These are phyloP conservation scores for Lochmaea capreae DNA, from an alignment of 2,888 invertebrate genomes.

Conservation along the genomic window DNA sequence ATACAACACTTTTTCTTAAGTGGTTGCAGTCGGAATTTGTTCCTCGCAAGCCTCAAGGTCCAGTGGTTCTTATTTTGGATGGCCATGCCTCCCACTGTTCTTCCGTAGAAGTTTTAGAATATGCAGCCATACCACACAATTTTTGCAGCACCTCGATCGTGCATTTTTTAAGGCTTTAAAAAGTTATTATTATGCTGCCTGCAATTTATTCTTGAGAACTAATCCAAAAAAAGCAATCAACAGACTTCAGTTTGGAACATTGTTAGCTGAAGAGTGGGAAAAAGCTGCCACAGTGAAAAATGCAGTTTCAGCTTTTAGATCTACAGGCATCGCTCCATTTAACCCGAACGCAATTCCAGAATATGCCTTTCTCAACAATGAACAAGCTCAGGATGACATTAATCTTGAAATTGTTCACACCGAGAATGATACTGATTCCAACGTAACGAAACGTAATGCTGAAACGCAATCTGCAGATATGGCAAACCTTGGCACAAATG, in stretches of 20 bases:
- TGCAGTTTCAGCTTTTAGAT: constrained; percentile 42
- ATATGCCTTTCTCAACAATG: constrained; percentile 7
- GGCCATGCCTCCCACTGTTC: constrained; percentile 54
- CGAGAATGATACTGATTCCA: too few species aligned
- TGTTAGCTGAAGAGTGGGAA: constrained; percentile 30
- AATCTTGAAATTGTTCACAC: too few species aligned
- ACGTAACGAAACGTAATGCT: too few species aligned
- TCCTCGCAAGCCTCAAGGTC: constrained; percentile 53
- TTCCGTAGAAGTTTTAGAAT: constrained; percentile 36
- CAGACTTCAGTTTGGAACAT: constrained; percentile 31
- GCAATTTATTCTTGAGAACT: constrained; percentile 23
- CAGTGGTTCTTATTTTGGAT: constrained; percentile 54
- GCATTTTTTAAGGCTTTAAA: constrained; percentile 53
- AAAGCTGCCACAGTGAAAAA: too few species aligned
- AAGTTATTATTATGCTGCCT: constrained; percentile 42
- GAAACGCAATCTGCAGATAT: too few species aligned
- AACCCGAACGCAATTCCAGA: constrained; percentile 49
- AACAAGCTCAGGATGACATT: constrained; percentile 1
- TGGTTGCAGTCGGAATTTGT: constrained; percentile 47
- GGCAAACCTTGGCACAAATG: too few species aligned
- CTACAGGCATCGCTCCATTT: constrained; percentile 47
- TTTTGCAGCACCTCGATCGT: constrained; percentile 53
- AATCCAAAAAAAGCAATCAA: constrained; percentile 27
- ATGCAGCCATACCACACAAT: constrained; percentile 51
- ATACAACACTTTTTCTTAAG: constrained; percentile 36